phyloP scores from a whole-genome alignment of 2,888 invertebrate genomes.

The Minunthozetes semirufus region DNA sequence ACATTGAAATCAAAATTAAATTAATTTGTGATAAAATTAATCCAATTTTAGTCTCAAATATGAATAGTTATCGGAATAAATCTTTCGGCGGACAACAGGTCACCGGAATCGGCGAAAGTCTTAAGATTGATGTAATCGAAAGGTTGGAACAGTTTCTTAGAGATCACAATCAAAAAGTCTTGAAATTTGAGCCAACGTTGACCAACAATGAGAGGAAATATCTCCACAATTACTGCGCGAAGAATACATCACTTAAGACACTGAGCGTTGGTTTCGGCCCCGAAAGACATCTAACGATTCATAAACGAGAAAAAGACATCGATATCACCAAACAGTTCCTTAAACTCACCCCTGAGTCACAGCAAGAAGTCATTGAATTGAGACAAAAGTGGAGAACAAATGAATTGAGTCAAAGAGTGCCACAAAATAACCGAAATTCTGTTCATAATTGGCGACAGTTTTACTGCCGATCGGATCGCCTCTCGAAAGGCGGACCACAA shows the following conservation, averaged over 20 bases:
- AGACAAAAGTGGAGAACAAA: neutral
- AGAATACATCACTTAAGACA: constrained; percentile 63
- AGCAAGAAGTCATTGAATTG: neutral
- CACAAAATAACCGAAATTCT: neutral
- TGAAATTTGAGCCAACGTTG: constrained; percentile 62
- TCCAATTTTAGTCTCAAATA: neutral
- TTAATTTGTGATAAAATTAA: neutral
- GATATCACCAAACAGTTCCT: constrained; percentile 57
- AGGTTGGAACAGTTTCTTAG: neutral
- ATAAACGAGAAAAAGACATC: constrained; percentile 61
- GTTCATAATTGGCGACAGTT: constrained; percentile 33
- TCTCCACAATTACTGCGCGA: constrained; percentile 62
- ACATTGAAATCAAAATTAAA: neutral
- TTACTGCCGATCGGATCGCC: constrained; percentile 57
- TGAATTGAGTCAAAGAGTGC: neutral
- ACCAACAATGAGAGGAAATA: constrained; percentile 71
- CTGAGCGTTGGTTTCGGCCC: constrained; percentile 65
- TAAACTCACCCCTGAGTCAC: neutral
- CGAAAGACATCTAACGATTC: constrained; percentile 62
- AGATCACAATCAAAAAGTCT: neutral
- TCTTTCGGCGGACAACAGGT: neutral
- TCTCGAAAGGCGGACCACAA: constrained; percentile 63
- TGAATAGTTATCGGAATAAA: neutral
- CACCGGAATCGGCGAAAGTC: neutral
- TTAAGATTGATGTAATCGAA: neutral